A percentile compares a stretch with the other conserved stretches of the same genome.
Conservation (phyloP, 2,888 invertebrate genomes). For the Nephrotoma flavescens region DNA sequence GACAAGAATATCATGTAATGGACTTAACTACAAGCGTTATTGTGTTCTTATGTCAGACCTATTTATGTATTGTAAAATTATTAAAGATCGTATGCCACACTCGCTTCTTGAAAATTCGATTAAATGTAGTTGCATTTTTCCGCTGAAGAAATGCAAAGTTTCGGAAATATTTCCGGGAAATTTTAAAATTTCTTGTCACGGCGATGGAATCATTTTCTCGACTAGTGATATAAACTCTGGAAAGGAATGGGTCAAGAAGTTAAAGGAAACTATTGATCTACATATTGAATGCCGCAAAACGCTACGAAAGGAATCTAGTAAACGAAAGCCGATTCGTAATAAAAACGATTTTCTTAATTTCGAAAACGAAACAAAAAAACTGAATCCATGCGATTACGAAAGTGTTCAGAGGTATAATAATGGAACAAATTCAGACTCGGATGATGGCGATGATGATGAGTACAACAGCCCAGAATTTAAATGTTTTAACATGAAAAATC, state of each 20-base stretch:
- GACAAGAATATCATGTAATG: constrained; percentile 39
- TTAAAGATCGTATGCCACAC: constrained; percentile 30
- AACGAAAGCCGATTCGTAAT: constrained; percentile 41
- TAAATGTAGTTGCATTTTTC: constrained; percentile 50
- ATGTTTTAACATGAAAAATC: constrained; percentile 17
- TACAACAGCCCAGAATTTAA: constrained; percentile 4
- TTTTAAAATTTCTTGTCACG: constrained; percentile 44
- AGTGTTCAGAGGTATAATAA: constrained; percentile 26
- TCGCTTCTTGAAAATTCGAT: constrained; percentile 42
- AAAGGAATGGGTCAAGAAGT: constrained; percentile 39
- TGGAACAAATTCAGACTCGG: constrained; percentile 24
- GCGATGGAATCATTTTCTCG: constrained; percentile 41
- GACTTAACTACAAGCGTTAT: constrained; percentile 40
- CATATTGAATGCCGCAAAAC: constrained; percentile 43
- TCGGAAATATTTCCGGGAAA: constrained; percentile 40
- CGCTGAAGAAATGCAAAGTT: constrained; percentile 52
- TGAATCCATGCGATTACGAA: constrained; percentile 36
- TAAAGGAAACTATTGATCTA: constrained; percentile 40
- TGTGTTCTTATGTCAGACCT: constrained; percentile 59
- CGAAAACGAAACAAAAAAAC: constrained; percentile 29
- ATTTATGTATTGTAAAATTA: constrained; percentile 55
- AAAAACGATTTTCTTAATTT: constrained; percentile 37
- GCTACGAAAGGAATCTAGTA: constrained; percentile 46
- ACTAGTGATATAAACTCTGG: constrained; percentile 37
- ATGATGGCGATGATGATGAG: constrained; percentile 12